A percentile compares a stretch with the other conserved stretches of the same genome.
Conservation (phyloP, 2,888 invertebrate species). For the Electrophaes corylata region DNA sequence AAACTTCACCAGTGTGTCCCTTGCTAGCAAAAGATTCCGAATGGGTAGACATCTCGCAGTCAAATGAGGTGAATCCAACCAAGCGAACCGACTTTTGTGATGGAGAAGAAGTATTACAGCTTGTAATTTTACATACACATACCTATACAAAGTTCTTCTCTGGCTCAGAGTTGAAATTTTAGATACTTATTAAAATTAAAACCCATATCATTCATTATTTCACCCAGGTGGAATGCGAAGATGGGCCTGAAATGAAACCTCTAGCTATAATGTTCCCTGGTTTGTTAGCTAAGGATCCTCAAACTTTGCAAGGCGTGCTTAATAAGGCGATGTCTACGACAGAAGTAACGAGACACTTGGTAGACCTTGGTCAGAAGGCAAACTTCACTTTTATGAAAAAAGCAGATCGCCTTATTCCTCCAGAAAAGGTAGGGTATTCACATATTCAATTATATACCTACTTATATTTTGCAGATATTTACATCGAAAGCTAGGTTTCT, state of each 20-base stretch:
- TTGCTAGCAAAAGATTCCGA: slow-evolving; percentile 78
- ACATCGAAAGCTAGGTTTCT: too few species aligned
- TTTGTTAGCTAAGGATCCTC: slow-evolving; percentile 65
- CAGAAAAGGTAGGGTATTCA: slow-evolving; percentile 54
- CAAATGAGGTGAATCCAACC: slow-evolving; percentile 39
- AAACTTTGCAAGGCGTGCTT: slow-evolving; percentile 65
- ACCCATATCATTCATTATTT: background rate
- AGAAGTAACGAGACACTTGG: slow-evolving; percentile 72
- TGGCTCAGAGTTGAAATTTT: too few species aligned
- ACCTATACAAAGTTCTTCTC: background rate
- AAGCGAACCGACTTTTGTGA: slow-evolving; percentile 44
- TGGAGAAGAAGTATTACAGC: slow-evolving; percentile 68
- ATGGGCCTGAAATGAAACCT: slow-evolving; percentile 66
- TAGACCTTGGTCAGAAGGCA: slow-evolving; percentile 71
- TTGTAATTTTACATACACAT: slow-evolving; percentile 62
- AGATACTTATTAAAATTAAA: too few species aligned
- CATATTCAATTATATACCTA: too few species aligned
- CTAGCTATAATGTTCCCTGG: slow-evolving; percentile 72
- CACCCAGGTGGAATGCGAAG: slow-evolving; percentile 65
- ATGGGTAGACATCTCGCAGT: slow-evolving; percentile 72
- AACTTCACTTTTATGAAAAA: slow-evolving; percentile 75
- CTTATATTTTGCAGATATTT: too few species aligned
- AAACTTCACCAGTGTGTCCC: slow-evolving; percentile 51
- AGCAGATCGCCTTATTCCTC: slow-evolving; percentile 67
- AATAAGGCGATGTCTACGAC: slow-evolving; percentile 73